Conservation (phyloP, 2,888 invertebrate species). For the Taphrorychus bicolor region DNA sequence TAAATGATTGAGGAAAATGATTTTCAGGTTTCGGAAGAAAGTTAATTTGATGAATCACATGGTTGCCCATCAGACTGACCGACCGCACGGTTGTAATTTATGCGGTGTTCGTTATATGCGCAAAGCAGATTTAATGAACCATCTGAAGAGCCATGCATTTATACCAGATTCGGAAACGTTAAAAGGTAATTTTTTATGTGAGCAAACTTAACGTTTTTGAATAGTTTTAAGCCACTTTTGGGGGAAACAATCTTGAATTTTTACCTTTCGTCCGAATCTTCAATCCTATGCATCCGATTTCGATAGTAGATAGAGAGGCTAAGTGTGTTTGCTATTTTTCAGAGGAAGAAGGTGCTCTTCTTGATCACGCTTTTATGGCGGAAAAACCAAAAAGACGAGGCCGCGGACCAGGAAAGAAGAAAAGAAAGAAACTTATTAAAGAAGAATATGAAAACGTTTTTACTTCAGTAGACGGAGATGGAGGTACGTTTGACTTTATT, state of each 20-base stretch:
- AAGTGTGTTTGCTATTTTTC: background rate
- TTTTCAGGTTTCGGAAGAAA: constrained; percentile 73
- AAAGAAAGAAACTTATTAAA: constrained; percentile 54
- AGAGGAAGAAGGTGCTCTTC: constrained; percentile 37
- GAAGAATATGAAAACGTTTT: constrained; percentile 52
- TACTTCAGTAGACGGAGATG: constrained; percentile 21
- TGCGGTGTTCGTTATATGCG: constrained; percentile 83
- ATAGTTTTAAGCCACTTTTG: no score
- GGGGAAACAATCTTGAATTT: no score
- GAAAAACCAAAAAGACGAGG: constrained; percentile 55
- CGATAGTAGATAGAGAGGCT: background rate
- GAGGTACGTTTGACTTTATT: no score
- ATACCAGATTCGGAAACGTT: constrained; percentile 64
- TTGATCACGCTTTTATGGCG: constrained; percentile 19
- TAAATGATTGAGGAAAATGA: background rate
- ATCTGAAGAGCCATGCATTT: constrained; percentile 81
- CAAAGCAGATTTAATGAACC: constrained; percentile 82
- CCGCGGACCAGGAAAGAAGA: constrained; percentile 49
- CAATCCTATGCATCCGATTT: background rate
- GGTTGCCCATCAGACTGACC: constrained; percentile 85
- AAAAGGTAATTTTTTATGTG: no score
- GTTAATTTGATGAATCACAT: constrained; percentile 86
- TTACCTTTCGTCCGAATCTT: no score
- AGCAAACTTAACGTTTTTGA: constrained; percentile 45
- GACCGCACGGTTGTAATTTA: constrained; percentile 82